These are phyloP conservation scores for Pyrgilauda ruficollis DNA, from an alignment of 2,113 vertebrate genomes.

Conservation along the genomic window DNA sequence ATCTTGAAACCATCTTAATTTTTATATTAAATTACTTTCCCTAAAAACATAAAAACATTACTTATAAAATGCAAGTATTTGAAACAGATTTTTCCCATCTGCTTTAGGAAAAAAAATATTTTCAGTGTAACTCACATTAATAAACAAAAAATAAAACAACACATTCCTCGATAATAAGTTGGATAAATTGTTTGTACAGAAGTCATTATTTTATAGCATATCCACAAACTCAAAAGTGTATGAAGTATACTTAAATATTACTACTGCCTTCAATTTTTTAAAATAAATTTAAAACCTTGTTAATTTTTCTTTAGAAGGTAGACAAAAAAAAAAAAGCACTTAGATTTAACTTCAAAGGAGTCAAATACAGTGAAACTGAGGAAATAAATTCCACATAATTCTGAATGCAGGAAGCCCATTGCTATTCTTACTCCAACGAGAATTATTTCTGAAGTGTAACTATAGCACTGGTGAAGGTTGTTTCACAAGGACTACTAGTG, in stretches of 20 bases:
- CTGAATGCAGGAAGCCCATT: not conserved
- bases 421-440: not conserved
- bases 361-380: not conserved
- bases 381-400: not conserved
- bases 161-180: not conserved
- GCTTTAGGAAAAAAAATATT: not conserved
- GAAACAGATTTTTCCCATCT: not conserved
- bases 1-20: not conserved
- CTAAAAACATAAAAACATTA: not conserved
- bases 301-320: not conserved
- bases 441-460: not conserved
- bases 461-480: not conserved
- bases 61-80: not conserved
- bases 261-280: not conserved
- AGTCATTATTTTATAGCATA: not conserved
- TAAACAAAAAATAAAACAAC: not conserved
- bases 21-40: not conserved
- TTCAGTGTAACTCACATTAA: not conserved
- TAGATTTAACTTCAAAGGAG: conserved; percentile 27
- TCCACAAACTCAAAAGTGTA: not conserved
- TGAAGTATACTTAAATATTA: not conserved
- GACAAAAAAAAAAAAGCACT: not conserved
- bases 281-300: not conserved
- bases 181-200: conserved; percentile 1
- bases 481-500: not conserved